Base-by-base conservation (phyloP, 2,113 vertebrate genomes). In the Macquaria ambigua region DNA sequence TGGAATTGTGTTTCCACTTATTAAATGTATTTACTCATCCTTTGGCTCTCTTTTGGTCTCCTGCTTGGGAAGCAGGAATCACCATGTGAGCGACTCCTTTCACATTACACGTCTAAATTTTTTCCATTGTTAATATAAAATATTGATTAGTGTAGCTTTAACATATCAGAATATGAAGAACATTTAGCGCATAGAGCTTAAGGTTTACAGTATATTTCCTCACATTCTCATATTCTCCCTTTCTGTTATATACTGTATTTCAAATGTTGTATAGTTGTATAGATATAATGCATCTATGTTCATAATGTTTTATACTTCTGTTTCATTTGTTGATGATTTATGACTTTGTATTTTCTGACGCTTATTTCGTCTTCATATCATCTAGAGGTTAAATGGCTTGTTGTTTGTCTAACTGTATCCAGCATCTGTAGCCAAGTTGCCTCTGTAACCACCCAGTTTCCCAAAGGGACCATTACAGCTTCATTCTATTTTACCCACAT, bases 381-480 rank as follows among this genome's bases (percentile, higher is more conserved):
- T 71, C 23, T 6, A 28, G 16, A 16, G 18, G 6, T 73, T 11
- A 34, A 16, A 46, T n/a, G 11, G 9, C 34, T 61, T 63, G 12
- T 53, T 76, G 43, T 68, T 31, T 16, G 53, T 50, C 12, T 8
- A 8, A 28, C 25, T 70, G 25, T 41, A 3, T 14, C n/a, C 62
- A 70, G 34, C 23, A 1, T 23, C 20, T 52, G 56, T 43, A 28
- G 43, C 37, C 55, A 48, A 8, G 1, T 14, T 63, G 50, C 55
- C 34, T 64, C 31, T 82, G 71, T 50, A 37, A 55, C 23, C 56
- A 56, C 3, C 62, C 61, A 31, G 3, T 71, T 59, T 85, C 6
- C 74, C 62, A 75, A 28, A 66, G 72, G 63, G 34, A 25, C 69
- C 25, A 77, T 77, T 69, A 58, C 2, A 50, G 53, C 55, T 50